Base-by-base conservation (phyloP, 2,888 invertebrate species). In the Sminthurides aquaticus region DNA sequence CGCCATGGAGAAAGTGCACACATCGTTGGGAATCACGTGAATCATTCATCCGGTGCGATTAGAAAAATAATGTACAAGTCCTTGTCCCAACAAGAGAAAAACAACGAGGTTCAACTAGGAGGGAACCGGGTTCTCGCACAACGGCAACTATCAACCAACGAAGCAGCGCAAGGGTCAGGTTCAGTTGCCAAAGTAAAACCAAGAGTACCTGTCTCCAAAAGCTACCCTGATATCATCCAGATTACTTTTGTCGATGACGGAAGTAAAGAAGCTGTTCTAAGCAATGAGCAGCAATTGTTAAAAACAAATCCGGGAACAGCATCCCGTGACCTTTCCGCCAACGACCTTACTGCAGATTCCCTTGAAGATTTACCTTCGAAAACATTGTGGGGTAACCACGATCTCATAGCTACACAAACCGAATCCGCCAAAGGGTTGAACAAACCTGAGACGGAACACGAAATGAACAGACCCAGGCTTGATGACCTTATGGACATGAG, bases 171-270 rank as follows among this genome's bases (percentile, higher is more conserved):
- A 26, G 57, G n/a, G n/a, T 24, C 20, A 28, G 56, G 49, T 26
- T 59, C 65, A 28, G 48, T 58, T 18, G 57, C 26, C 2, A 26
- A 57, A 34, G 65, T 68, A 2, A 67, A 67, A 24, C 68, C 68
- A 0, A 29, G 73, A 57, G 74, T 74, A 29, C 74, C 74, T 27
- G 67, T 73, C 48, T 74, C 74, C 0, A 74, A 73, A 67, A 71
- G 71, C 56, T 74, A 71, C 54, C 74, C 74, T 2, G 72, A 74
- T 43, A 74, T 74, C 18, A 69, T 60, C n/a, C 67, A 67, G 57
- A 67, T 64, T 3, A 62, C 64, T 27, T 68, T 62, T 22, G 65
- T 52, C 0, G 59, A 64, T 48, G 65, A 65, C 22, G 22, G 49
- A 18, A 48, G 49, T 43, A 49, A 57, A 59, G 20, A 27, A 25